These are phyloP conservation scores for Loris lydekkerianus DNA, from an alignment of 2,797 vertebrate species.

Conservation along the genomic window DNA sequence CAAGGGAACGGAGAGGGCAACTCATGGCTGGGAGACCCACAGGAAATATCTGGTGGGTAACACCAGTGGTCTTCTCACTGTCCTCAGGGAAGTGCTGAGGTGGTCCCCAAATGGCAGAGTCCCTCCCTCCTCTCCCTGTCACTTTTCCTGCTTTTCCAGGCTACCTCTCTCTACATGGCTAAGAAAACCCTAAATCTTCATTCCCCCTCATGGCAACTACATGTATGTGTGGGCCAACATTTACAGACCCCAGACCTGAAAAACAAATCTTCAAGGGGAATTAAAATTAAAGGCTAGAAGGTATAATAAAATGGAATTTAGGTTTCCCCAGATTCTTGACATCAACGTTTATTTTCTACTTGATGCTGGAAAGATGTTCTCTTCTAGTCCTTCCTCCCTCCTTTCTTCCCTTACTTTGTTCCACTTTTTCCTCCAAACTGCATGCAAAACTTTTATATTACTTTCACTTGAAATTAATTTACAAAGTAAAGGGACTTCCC, in stretches of 20 bases:
- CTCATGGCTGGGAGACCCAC: background rate
- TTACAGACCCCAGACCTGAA: background rate
- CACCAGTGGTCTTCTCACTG: fast-evolving
- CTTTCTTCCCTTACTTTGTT: background rate
- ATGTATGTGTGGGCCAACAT: background rate
- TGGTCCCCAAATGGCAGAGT: background rate
- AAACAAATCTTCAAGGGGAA: background rate
- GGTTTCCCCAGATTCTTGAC: background rate
- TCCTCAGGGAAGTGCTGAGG: background rate
- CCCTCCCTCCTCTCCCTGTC: no score
- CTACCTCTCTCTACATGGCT: background rate
- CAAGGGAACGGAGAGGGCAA: background rate
- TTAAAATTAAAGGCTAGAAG: background rate
- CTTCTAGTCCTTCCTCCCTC: background rate
- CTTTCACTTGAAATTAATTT: conserved; percentile 49
- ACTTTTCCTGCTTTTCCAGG: background rate
- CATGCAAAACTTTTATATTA: background rate
- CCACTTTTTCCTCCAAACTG: background rate
- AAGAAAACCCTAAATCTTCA: background rate
- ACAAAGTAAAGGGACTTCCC: background rate
- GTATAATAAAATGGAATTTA: background rate
- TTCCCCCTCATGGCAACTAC: background rate
- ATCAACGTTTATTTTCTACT: background rate
- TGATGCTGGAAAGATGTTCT: background rate
- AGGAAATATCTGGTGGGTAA: background rate